Percentiles rank a stretch among this genome's conserved stretches.
phyloP scores from a whole-genome alignment of 2,113 vertebrate genomes.

The Trematocara zebra region DNA sequence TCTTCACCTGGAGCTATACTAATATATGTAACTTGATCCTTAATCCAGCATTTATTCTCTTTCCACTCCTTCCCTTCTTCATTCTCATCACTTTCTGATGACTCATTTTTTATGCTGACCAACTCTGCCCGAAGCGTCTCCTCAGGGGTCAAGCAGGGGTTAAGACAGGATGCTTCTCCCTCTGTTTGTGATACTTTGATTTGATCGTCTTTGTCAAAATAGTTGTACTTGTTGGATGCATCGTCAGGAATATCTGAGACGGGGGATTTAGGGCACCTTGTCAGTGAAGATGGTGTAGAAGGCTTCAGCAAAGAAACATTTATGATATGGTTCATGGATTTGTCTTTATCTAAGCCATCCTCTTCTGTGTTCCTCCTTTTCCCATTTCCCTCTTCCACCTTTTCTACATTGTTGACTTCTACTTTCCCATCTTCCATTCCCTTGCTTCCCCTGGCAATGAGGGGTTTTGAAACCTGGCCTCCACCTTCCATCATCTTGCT shows the following conservation, averaged over 20 bases:
- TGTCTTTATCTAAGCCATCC: constrained; percentile 52
- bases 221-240: neutral
- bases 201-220: neutral
- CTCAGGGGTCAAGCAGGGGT: constrained; percentile 26
- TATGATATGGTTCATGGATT: constrained; percentile 24
- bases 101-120: constrained; percentile 73
- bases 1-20: neutral
- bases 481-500: constrained; percentile 37
- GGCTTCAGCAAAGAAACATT: constrained; percentile 19
- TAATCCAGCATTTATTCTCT: neutral
- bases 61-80: constrained; percentile 48
- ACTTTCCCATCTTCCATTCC: constrained; percentile 2
- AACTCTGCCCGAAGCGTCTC: constrained; percentile 68
- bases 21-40: neutral
- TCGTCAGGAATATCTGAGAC: neutral
- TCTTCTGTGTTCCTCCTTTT: constrained; percentile 65
- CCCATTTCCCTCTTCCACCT: constrained; percentile 4
- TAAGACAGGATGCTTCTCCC: neutral
- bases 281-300: neutral
- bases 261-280: neutral
- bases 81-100: constrained; percentile 76
- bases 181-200: neutral
- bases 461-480: constrained; percentile 39
- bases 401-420: constrained; percentile 2
- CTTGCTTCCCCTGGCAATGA: constrained; percentile 11